Conservation (phyloP, 2,113 vertebrate species). For the Hassar affinis region DNA sequence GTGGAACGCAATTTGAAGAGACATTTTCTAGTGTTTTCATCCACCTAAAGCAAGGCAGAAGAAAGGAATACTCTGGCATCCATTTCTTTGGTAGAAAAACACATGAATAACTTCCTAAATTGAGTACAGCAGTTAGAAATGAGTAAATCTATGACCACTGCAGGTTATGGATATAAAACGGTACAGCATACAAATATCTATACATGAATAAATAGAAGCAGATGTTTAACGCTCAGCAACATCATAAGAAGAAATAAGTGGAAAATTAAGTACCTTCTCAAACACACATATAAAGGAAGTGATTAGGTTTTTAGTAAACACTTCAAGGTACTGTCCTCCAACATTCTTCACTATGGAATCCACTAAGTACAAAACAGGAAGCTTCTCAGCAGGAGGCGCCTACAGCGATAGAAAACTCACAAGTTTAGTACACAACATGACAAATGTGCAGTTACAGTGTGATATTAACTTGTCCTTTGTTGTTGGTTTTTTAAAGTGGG, state of each 20-base stretch:
- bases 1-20: conserved; percentile 98
- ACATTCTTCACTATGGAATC: conserved; percentile 99
- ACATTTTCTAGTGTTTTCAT: conserved; percentile 98
- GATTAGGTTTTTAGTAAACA: conserved; percentile 99
- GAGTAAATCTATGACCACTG: neutral
- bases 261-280: conserved; percentile 94
- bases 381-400: conserved; percentile 94
- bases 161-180: neutral
- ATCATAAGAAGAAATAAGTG: conserved; percentile 51
- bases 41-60: conserved; percentile 93
- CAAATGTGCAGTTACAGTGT: conserved; percentile 54
- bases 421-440: conserved; percentile 90
- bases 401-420: conserved; percentile 97
- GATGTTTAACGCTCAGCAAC: conserved; percentile 9
- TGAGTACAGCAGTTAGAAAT: neutral
- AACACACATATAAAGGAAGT: conserved; percentile 99
- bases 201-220: neutral
- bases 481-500: neutral
- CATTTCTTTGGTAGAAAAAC: neutral
- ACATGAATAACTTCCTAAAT: neutral
- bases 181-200: neutral
- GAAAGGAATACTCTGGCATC: conserved; percentile 47
- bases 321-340: conserved; percentile 97
- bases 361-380: conserved; percentile 99
- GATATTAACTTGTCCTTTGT: conserved; percentile 16